Conservation (phyloP, 2,888 invertebrate genomes). For the Mesoligia furuncula region DNA sequence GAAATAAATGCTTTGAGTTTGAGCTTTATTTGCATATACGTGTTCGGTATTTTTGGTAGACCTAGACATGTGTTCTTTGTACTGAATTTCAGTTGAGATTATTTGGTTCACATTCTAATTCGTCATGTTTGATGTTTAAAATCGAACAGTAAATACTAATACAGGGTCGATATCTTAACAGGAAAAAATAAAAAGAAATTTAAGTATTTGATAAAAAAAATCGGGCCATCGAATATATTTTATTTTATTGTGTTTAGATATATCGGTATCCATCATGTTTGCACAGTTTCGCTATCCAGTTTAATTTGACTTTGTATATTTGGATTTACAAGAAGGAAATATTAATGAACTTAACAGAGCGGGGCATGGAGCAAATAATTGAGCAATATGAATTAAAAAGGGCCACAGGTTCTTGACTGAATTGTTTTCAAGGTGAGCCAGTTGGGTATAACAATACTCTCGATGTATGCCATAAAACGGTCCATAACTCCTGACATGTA, state of each 20-base stretch:
- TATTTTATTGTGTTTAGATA: no score
- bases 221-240: no score
- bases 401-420: constrained; percentile 23
- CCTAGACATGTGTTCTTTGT: constrained; percentile 34
- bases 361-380: constrained; percentile 12
- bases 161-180: no score
- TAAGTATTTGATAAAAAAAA: no score
- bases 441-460: constrained; percentile 56
- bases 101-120: constrained; percentile 35
- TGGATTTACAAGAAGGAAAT: not conserved
- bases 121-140: constrained; percentile 7
- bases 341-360: not conserved
- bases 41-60: constrained; percentile 28
- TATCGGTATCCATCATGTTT: no score
- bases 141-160: not conserved
- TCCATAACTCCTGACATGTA: constrained; percentile 44
- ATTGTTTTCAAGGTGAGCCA: constrained; percentile 60
- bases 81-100: constrained; percentile 8
- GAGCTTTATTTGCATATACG: constrained; percentile 36
- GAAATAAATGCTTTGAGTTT: no score
- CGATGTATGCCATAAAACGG: constrained; percentile 49
- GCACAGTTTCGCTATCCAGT: no score
- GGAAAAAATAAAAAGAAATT: no score
- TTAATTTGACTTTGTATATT: not conserved
- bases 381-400: constrained; percentile 31